Conservation (phyloP, 2,113 vertebrate genomes). For the Acrocephalus arundinaceus region DNA sequence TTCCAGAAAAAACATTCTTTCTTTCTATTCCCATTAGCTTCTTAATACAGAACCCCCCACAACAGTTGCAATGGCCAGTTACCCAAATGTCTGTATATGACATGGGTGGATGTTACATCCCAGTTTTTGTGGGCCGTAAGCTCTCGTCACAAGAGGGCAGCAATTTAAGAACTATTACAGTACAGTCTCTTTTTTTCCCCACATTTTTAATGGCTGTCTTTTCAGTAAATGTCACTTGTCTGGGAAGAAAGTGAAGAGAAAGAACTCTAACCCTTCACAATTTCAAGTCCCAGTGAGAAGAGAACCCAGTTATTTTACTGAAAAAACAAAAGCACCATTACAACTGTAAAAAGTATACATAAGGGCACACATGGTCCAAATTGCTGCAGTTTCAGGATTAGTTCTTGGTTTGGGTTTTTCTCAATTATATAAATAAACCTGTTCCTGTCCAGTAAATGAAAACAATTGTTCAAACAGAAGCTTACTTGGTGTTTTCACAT, state of each 20-base stretch:
- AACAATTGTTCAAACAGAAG: background rate
- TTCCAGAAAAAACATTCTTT: background rate
- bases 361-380: background rate
- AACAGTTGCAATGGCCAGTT: background rate
- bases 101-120: background rate
- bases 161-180: conserved; percentile 12
- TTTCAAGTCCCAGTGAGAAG: background rate
- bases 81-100: background rate
- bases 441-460: background rate
- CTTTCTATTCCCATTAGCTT: background rate
- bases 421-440: background rate
- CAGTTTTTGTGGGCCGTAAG: background rate
- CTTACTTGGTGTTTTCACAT: background rate
- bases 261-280: background rate
- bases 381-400: background rate
- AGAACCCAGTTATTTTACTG: background rate
- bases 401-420: background rate
- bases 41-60: background rate
- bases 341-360: background rate
- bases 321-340: background rate
- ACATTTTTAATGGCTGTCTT: background rate
- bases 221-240: background rate
- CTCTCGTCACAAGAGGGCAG: conserved; percentile 50
- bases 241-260: background rate
- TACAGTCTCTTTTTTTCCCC: background rate